Evolutionary conservation across 2,888 invertebrate species (phyloP).

Genomic region (Melikaiella ostensackeni): DNA sequence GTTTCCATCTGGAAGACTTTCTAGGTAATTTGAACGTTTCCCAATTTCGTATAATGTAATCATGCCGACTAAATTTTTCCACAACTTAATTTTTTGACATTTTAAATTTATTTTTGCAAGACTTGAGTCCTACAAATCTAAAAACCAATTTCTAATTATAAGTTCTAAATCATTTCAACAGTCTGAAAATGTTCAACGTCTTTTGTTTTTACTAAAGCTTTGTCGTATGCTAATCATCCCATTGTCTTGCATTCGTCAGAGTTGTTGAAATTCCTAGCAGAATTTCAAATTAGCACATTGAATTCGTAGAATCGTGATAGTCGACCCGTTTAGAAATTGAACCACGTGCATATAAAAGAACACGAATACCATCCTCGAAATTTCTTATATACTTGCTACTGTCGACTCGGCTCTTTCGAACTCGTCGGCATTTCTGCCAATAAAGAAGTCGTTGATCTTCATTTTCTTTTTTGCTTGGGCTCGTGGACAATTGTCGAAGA

Average conservation of each 20-base stretch:
- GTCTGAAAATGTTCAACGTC: not conserved
- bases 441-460: constrained; percentile 36
- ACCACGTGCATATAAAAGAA: constrained; percentile 30
- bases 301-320: constrained; percentile 8
- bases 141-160: too few species aligned
- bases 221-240: not conserved
- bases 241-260: not conserved
- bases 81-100: too few species aligned
- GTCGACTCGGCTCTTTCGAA: constrained; percentile 10
- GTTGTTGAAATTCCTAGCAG: not conserved
- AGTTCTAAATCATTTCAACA: too few species aligned
- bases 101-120: too few species aligned
- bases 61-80: too few species aligned
- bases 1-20: too few species aligned
- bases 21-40: too few species aligned
- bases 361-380: constrained; percentile 4
- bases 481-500: constrained; percentile 8
- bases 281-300: not conserved
- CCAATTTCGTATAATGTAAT: too few species aligned
- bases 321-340: constrained; percentile 7
- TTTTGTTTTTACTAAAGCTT: not conserved
- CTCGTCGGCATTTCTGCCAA: constrained; percentile 23
- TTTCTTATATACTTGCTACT: constrained; percentile 8
- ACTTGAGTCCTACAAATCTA: too few species aligned
- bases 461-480: constrained; percentile 22